A percentile compares a stretch with the other conserved stretches of the same genome.
Conservation (phyloP, 2,888 invertebrate species). For the Epsilonema sp. region DNA sequence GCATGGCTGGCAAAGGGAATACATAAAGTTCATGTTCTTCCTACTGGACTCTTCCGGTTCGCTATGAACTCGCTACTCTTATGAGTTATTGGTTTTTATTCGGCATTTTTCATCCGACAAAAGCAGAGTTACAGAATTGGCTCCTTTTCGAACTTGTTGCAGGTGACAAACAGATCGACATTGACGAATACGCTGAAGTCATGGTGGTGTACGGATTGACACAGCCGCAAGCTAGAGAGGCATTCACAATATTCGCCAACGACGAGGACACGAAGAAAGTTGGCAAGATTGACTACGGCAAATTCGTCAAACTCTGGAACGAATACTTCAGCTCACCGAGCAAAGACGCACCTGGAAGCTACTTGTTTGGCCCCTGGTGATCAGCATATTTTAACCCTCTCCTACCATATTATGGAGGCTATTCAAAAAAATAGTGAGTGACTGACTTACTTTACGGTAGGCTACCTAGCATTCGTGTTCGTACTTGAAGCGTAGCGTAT, state of each 20-base stretch:
- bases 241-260: constrained; percentile 6
- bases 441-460: too few species aligned
- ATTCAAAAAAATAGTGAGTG: too few species aligned
- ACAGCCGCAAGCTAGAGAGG: not conserved
- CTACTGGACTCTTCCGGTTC: constrained; percentile 8
- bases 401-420: too few species aligned
- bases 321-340: constrained; percentile 8
- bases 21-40: constrained; percentile 11
- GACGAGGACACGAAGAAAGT: not conserved
- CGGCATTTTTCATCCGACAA: not conserved
- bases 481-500: too few species aligned
- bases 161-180: constrained; percentile 11
- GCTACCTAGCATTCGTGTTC: too few species aligned
- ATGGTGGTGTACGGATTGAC: constrained; percentile 9
- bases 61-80: too few species aligned
- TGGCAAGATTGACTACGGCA: constrained; percentile 8
- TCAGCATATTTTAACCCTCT: too few species aligned
- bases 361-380: constrained; percentile 9
- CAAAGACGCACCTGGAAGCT: constrained; percentile 7
- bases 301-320: constrained; percentile 10
- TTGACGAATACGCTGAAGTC: constrained; percentile 7
- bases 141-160: too few species aligned
- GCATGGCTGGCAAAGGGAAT: constrained; percentile 11
- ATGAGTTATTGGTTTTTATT: not conserved
- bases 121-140: not conserved